Base-by-base conservation (phyloP, 2,113 vertebrate species). In the Hippocampus comes region DNA sequence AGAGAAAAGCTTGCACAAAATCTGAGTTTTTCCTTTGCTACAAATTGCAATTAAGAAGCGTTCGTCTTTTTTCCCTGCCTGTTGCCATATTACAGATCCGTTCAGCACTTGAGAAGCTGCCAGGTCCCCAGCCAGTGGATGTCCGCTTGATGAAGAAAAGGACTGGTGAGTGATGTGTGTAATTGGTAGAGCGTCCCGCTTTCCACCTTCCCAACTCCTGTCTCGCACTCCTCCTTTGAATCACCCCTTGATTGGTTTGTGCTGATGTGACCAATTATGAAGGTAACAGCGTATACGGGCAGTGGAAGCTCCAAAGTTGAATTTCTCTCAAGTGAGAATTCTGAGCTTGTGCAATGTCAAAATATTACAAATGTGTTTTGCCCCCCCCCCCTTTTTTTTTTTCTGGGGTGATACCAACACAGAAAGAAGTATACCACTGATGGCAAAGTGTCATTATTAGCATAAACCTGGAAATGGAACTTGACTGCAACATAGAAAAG, bases 141-240 rank as follows among this genome's bases (percentile, higher is more conserved):
- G 95, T 98, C 89, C 94, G 97, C 82, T 93, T 99, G 91, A 98
- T 98, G 96, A 99, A 97, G 67, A 95, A 96, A 94, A 97, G 96
- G 90, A 97, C 97, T 96, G 97, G 97, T 99, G 96, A 97, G 97
- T 67, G 76, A 67, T 38, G 88, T 86, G 59, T 60, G 59, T 61
- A 80, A 87, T 89, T 21, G 88, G 69, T 79, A 75, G 67, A 63
- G 85, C 88, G 66, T 82, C 88, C 71, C 42, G 73, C 81, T 55
- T 55, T 69, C 34, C 46, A n/a, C 55, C 76, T 78, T 74, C 82
- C 89, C 77, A 85, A n/a, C 78, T 71, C 74, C 38, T 84, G 68
- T 73, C 86, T 68, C 74, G 74, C 87, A 92, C 92, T 93, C 92
- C 76, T 86, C 9, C 53, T 56, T 56, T 67, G 65, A 61, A 61